phyloP scores from a whole-genome alignment of 2,888 invertebrate species.

The Brachylomia viminalis region DNA sequence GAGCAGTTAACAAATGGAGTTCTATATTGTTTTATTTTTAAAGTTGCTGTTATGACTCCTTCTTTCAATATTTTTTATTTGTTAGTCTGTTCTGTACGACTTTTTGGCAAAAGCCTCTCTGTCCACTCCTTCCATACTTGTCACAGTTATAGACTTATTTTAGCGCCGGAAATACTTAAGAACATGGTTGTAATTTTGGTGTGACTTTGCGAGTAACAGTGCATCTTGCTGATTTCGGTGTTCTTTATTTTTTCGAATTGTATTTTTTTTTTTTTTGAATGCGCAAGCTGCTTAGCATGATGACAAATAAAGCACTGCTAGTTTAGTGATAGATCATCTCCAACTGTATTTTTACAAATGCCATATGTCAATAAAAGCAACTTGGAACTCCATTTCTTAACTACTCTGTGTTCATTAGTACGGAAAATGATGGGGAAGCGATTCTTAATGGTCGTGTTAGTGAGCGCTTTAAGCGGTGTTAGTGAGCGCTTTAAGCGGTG shows the following conservation, averaged over 20 bases:
- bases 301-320: not conserved
- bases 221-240: not conserved
- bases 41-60: too few species aligned
- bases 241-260: too few species aligned
- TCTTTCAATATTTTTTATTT: not conserved
- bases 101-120: not conserved
- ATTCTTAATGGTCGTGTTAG: constrained; percentile 50
- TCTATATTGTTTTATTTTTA: not conserved
- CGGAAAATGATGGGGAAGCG: constrained; percentile 39
- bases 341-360: not conserved
- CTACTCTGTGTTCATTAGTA: constrained; percentile 38
- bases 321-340: not conserved
- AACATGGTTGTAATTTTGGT: not conserved
- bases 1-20: constrained; percentile 49
- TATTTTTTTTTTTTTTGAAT: too few species aligned
- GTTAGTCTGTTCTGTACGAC: not conserved
- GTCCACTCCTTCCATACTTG: not conserved
- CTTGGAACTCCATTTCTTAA: constrained; percentile 48
- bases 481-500: constrained; percentile 47
- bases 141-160: too few species aligned
- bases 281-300: not conserved
- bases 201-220: not conserved
- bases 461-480: constrained; percentile 44
- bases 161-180: not conserved
- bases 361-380: not conserved